Conservation (phyloP, 2,888 invertebrate genomes). For the Aricia artaxerxes region DNA sequence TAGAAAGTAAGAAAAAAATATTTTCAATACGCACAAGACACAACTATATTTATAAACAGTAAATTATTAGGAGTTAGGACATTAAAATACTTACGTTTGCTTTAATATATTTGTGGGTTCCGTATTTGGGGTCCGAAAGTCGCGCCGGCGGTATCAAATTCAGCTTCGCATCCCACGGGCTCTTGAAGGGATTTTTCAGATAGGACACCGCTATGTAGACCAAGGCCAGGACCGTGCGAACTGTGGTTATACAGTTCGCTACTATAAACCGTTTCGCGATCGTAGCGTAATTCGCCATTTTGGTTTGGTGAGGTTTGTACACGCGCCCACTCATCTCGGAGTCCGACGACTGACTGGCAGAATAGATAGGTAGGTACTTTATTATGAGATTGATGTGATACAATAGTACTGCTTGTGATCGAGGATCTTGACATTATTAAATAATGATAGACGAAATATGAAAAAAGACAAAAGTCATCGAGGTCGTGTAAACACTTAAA, state of each 20-base stretch:
- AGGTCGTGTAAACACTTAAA: no score
- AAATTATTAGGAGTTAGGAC: neutral
- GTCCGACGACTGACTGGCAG: slow-evolving; percentile 29
- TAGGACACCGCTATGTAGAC: slow-evolving; percentile 52
- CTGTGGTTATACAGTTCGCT: slow-evolving; percentile 53
- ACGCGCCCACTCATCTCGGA: slow-evolving; percentile 23
- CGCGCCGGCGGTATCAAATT: slow-evolving; percentile 67
- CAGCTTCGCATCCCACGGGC: slow-evolving; percentile 60
- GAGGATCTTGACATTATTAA: neutral
- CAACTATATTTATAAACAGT: no score
- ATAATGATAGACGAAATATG: neutral
- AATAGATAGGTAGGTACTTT: neutral
- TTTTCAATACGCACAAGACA: no score
- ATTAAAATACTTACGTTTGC: slow-evolving; percentile 69
- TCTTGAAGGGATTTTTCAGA: slow-evolving; percentile 58
- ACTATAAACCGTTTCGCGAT: slow-evolving; percentile 50
- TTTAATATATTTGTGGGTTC: slow-evolving; percentile 76
- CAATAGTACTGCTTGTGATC: neutral
- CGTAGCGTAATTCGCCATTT: slow-evolving; percentile 46
- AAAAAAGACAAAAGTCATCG: no score
- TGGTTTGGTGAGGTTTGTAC: slow-evolving; percentile 21
- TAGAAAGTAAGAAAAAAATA: no score
- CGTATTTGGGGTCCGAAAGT: slow-evolving; percentile 72
- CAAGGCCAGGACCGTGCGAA: slow-evolving; percentile 49
- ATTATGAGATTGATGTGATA: neutral